Conservation (phyloP, 1,140 invertebrate species). For the Drosophila truncata region DNA sequence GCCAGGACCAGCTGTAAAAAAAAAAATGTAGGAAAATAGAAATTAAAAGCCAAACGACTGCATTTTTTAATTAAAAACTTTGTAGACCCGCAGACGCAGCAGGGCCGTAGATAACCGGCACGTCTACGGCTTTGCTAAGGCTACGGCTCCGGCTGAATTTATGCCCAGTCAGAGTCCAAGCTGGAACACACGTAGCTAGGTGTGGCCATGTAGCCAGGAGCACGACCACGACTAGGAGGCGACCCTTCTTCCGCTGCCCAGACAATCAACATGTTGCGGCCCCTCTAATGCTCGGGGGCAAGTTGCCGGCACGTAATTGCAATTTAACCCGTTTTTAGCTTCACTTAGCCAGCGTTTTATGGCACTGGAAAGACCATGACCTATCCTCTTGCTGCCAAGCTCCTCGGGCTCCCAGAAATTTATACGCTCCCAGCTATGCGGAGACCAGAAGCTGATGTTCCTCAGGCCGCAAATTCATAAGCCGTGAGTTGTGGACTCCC, state of each 20-base stretch:
- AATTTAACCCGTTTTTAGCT: constrained; percentile 58
- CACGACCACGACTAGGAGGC: constrained; percentile 1
- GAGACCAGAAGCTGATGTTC: constrained; percentile 24
- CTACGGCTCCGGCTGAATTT: constrained; percentile 31
- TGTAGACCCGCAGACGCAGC: constrained; percentile 47
- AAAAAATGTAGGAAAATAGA: constrained; percentile 6
- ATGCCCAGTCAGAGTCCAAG: constrained; percentile 52
- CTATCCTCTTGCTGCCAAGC: background rate
- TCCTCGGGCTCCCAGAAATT: constrained; percentile 22
- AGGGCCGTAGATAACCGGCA: constrained; percentile 55
- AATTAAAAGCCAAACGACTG: constrained; percentile 33
- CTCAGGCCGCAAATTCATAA: constrained; percentile 57
- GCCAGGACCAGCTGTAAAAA: background rate
- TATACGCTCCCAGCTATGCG: constrained; percentile 36
- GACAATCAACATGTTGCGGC: constrained; percentile 68
- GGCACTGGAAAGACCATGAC: constrained; percentile 28
- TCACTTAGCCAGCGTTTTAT: constrained; percentile 46
- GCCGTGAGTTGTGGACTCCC: constrained; percentile 23
- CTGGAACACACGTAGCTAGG: constrained; percentile 31
- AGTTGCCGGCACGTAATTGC: constrained; percentile 67
- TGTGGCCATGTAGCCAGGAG: constrained; percentile 15
- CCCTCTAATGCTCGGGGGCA: constrained; percentile 54
- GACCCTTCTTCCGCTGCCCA: constrained; percentile 15
- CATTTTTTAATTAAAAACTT: constrained; percentile 76
- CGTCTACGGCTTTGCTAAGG: constrained; percentile 7